Evolutionary conservation across 2,888 invertebrate genomes (phyloP).

Genomic region (Falcaria lacertinaria): DNA sequence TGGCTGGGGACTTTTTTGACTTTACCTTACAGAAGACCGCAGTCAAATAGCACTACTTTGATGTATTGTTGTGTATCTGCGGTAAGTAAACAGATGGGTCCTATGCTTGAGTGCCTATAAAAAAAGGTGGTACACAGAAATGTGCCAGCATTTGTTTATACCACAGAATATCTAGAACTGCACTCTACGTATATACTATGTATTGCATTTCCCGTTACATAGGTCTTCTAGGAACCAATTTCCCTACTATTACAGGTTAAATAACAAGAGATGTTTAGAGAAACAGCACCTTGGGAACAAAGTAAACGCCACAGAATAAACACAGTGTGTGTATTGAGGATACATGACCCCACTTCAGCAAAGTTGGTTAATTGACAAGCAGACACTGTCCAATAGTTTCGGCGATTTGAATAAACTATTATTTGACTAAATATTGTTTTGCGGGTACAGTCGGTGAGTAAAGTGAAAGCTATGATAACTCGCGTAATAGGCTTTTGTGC

Average conservation of each 20-base stretch:
- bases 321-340: slow-evolving; percentile 28
- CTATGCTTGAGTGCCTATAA: too few relatives aligned
- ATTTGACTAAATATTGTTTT: slow-evolving; percentile 42
- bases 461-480: slow-evolving; percentile 4
- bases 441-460: slow-evolving; percentile 19
- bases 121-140: too few relatives aligned
- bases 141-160: too few relatives aligned
- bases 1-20: too few relatives aligned
- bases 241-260: slow-evolving; percentile 6
- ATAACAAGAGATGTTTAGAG: slow-evolving; percentile 27
- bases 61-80: too few relatives aligned
- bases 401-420: slow-evolving; percentile 54
- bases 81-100: too few relatives aligned
- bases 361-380: slow-evolving; percentile 58
- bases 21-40: too few relatives aligned
- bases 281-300: slow-evolving; percentile 32
- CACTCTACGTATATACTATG: too few relatives aligned
- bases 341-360: slow-evolving; percentile 23
- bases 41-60: too few relatives aligned
- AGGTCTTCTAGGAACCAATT: background rate
- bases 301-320: slow-evolving; percentile 30
- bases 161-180: too few relatives aligned
- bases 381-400: slow-evolving; percentile 55
- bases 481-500: too few relatives aligned
- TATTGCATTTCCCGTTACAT: too few relatives aligned